Evolutionary conservation across 2,888 invertebrate species (phyloP).

Genomic region (Cryptus armator): DNA sequence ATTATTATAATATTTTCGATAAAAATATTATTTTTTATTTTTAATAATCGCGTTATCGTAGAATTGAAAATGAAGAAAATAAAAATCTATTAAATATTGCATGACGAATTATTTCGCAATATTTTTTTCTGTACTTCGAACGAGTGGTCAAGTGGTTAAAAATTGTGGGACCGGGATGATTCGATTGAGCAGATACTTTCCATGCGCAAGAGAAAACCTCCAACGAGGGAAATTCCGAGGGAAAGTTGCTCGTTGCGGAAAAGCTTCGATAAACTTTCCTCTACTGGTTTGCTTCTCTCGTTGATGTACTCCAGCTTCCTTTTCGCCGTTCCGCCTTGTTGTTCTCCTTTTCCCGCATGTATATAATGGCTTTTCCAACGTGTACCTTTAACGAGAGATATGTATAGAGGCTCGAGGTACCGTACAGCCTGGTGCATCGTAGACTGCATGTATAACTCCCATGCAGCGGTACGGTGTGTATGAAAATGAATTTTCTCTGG

Average conservation of each 20-base stretch:
- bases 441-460: background rate
- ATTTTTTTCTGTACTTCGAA: background rate
- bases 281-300: slow-evolving; percentile 3
- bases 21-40: background rate
- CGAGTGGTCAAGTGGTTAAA: background rate
- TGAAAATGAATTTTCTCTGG: slow-evolving; percentile 37
- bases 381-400: slow-evolving; percentile 36
- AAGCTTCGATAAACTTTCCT: slow-evolving; percentile 24
- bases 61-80: too few relatives aligned
- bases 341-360: background rate
- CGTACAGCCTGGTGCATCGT: slow-evolving; percentile 4
- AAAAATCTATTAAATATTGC: too few relatives aligned
- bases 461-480: background rate
- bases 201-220: background rate
- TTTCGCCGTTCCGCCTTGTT: background rate
- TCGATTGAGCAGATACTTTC: background rate
- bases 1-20: background rate
- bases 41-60: background rate
- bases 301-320: slow-evolving; percentile 26
- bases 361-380: slow-evolving; percentile 35
- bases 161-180: background rate
- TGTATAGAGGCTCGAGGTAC: background rate
- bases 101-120: too few relatives aligned
- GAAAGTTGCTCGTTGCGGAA: background rate
- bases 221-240: background rate